Conservation (phyloP, 2,797 vertebrate species). For the Mus spretus region DNA sequence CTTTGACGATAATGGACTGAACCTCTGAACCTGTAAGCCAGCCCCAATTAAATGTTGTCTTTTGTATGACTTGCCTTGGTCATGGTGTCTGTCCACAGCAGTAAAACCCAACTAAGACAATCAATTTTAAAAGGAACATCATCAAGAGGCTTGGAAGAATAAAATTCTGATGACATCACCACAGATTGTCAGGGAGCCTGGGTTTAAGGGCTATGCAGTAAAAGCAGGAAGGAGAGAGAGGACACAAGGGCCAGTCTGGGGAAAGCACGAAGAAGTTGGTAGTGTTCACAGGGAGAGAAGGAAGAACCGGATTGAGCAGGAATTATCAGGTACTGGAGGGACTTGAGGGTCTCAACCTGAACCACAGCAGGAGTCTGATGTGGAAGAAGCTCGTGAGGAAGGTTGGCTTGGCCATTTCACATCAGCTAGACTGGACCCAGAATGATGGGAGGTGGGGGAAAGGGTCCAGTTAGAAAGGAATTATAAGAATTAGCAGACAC, state of each 20-base stretch:
- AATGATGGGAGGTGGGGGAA: too few relatives aligned
- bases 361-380: background rate
- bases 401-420: background rate
- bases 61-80: too few relatives aligned
- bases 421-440: background rate
- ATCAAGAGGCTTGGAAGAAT: conserved; percentile 39
- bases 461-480: background rate
- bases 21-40: too few relatives aligned
- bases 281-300: too few relatives aligned
- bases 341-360: background rate
- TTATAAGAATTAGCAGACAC: background rate
- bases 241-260: background rate
- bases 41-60: too few relatives aligned
- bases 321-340: background rate
- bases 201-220: background rate
- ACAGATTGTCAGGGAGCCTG: background rate
- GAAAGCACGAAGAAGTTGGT: background rate
- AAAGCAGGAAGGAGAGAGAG: background rate
- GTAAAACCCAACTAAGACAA: too few relatives aligned
- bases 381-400: background rate
- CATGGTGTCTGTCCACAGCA: too few relatives aligned
- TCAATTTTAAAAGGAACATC: conserved; percentile 27
- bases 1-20: too few relatives aligned
- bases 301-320: background rate
- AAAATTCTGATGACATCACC: conserved; percentile 41